phyloP scores from a whole-genome alignment of 2,888 invertebrate species.

The Ophraella communa region DNA sequence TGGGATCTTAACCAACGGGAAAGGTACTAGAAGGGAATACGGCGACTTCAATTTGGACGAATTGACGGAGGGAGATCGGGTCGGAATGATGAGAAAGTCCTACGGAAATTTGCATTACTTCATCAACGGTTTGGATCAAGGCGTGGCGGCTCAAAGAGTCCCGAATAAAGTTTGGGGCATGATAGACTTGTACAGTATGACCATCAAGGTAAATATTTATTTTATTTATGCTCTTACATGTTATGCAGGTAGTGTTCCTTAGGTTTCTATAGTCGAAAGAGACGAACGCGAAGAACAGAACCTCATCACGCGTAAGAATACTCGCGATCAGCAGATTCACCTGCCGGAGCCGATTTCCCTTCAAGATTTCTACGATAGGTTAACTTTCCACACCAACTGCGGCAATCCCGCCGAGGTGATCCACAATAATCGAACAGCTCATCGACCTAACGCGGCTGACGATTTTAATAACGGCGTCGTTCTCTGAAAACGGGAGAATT shows the following conservation, averaged over 20 bases:
- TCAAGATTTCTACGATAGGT: conserved; percentile 67
- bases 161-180: conserved; percentile 89
- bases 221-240: background rate
- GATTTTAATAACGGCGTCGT: conserved; percentile 95
- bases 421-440: conserved; percentile 87
- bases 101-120: conserved; percentile 89
- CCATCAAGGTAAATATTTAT: conserved; percentile 70
- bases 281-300: conserved; percentile 81
- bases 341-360: conserved; percentile 60
- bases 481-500: conserved; percentile 86
- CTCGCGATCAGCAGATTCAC: conserved; percentile 60
- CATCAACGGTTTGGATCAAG: conserved; percentile 92
- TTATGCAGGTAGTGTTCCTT: conserved; percentile 10
- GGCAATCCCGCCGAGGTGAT: conserved; percentile 93
- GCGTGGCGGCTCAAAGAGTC: conserved; percentile 84
- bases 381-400: conserved; percentile 90
- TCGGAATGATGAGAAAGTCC: conserved; percentile 87
- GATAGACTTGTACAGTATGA: conserved; percentile 94
- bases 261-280: conserved; percentile 85
- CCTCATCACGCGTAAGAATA: conserved; percentile 73
- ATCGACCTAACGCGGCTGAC: conserved; percentile 90
- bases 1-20: conserved; percentile 95
- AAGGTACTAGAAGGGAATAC: conserved; percentile 91
- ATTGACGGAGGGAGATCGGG: conserved; percentile 88
- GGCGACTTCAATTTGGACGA: conserved; percentile 94